Evolutionary conservation across 2,888 invertebrate genomes (phyloP).

Genomic region (Eutolmus rufibarbis): DNA sequence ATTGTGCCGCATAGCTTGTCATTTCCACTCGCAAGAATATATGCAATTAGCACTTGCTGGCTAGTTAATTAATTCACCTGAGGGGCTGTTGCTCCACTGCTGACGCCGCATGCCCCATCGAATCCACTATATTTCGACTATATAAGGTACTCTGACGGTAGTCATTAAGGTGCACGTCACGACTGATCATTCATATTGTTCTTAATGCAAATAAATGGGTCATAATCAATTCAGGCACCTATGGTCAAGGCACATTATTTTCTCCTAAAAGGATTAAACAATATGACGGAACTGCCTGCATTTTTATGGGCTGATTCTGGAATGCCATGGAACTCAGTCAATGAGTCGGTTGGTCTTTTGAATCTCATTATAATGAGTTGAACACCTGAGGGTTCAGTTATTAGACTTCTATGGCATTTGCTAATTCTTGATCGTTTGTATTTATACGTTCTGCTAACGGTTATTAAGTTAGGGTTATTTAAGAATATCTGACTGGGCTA

Average conservation of each 20-base stretch:
- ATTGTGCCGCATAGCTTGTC: not conserved
- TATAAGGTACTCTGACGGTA: constrained; percentile 38
- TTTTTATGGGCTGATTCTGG: constrained; percentile 4
- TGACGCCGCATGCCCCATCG: not conserved
- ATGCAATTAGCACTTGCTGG: not conserved
- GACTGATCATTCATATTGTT: constrained; percentile 9
- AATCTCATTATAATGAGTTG: not conserved
- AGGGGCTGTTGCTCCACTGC: constrained; percentile 35
- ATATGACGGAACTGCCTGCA: constrained; percentile 4
- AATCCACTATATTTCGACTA: constrained; percentile 7
- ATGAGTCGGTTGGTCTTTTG: not conserved
- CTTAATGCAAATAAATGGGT: constrained; percentile 33
- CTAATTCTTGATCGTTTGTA: not conserved
- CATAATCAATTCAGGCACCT: constrained; percentile 11
- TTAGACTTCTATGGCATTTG: not conserved
- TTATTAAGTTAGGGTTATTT: not conserved
- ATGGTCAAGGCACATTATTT: constrained; percentile 33
- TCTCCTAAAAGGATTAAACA: constrained; percentile 31
- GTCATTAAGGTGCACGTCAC: constrained; percentile 35
- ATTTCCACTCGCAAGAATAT: not conserved
- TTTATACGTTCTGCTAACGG: not conserved
- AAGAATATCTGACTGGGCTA: not conserved
- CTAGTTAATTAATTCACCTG: constrained; percentile 16
- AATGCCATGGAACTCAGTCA: not conserved
- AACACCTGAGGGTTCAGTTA: not conserved